A percentile compares a stretch with the other conserved stretches of the same genome.
Conservation (phyloP, 2,888 invertebrate genomes). For the Pachymerium ferrugineum region DNA sequence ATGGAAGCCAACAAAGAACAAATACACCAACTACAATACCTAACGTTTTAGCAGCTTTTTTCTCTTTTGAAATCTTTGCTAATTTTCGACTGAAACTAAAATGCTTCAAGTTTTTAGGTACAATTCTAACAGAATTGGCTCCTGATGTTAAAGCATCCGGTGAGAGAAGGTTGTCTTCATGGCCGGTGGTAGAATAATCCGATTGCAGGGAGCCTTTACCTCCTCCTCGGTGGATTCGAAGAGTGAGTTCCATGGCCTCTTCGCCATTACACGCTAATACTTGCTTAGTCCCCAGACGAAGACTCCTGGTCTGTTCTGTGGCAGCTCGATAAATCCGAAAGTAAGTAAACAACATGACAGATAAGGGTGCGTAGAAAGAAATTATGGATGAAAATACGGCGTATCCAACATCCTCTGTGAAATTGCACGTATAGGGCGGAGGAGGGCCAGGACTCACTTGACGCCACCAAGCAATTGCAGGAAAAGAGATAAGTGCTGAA, state of each 20-base stretch:
- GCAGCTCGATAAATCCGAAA: slow-evolving; percentile 93
- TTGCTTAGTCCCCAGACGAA: slow-evolving; percentile 79
- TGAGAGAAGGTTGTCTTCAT: not conserved
- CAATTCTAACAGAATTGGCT: slow-evolving; percentile 35
- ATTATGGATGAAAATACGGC: slow-evolving; percentile 95
- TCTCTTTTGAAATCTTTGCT: slow-evolving; percentile 93
- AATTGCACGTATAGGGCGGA: slow-evolving; percentile 74
- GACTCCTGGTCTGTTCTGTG: slow-evolving; percentile 79
- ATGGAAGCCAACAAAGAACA: slow-evolving; percentile 95
- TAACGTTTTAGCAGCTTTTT: slow-evolving; percentile 94
- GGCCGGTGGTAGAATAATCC: slow-evolving; percentile 16
- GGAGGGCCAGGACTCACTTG: slow-evolving; percentile 47
- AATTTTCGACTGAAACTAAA: slow-evolving; percentile 88
- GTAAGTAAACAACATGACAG: slow-evolving; percentile 98
- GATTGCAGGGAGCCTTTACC: slow-evolving; percentile 52
- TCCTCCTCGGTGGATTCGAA: slow-evolving; percentile 90
- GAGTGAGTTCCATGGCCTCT: slow-evolving; percentile 65
- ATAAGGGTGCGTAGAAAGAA: slow-evolving; percentile 92
- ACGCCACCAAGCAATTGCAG: slow-evolving; percentile 71
- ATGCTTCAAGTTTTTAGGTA: slow-evolving; percentile 57
- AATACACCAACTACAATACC: slow-evolving; percentile 93
- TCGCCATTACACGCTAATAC: slow-evolving; percentile 57
- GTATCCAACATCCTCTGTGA: slow-evolving; percentile 94
- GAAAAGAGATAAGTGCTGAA: slow-evolving; percentile 94
- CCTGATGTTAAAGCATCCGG: slow-evolving; percentile 20